Evolutionary conservation across 2,888 invertebrate genomes (phyloP), one percentile per base, ranked within the genome.

Genomic region (Nomada fabriciana): DNA sequence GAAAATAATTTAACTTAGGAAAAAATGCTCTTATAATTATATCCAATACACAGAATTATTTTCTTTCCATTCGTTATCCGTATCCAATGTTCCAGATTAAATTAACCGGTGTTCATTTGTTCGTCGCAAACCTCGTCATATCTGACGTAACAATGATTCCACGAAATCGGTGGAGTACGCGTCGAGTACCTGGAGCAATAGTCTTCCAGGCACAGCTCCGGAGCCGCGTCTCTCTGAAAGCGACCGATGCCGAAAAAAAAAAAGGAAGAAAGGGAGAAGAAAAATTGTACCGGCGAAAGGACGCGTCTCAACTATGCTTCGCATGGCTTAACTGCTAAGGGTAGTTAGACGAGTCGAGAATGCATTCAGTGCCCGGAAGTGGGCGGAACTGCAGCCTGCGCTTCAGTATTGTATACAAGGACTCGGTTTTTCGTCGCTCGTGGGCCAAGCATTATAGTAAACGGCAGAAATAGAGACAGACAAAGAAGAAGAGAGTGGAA

Each of bases 351-450:
- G 91, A 92, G 91, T 92, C 90, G 92, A 90, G 92, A 90, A 92
- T 92, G 92, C 92, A 94, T 93, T 93, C 90, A 93, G 87, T 85
- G 89, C 83, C 92, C 93, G 94, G 94, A 94, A 94, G 92, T 94
- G 92, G 94, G 94, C 94, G 94, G 94, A 93, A 93, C 93, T 92
- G 88, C 91, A 92, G 92, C 86, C 92, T 91, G 91, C 89, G 91
- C 91, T 90, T 90, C 91, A 86, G 91, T 89, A 91, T 91, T 92
- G 92, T 93, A 87, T 80, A 86, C 86, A 82, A 88, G 90, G 88
- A 88, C 89, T 91, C 86, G 87, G 87, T 88, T 92, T 90, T 91
- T 89, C 89, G 89, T 86, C 81, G 84, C 76, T 84, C 82, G 79
- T 83, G 84, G 82, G 86, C 84, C 85, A 69, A 53, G 82, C 76